phyloP scores from a whole-genome alignment of 1,140 invertebrate genomes.

The Pinna nobilis region DNA sequence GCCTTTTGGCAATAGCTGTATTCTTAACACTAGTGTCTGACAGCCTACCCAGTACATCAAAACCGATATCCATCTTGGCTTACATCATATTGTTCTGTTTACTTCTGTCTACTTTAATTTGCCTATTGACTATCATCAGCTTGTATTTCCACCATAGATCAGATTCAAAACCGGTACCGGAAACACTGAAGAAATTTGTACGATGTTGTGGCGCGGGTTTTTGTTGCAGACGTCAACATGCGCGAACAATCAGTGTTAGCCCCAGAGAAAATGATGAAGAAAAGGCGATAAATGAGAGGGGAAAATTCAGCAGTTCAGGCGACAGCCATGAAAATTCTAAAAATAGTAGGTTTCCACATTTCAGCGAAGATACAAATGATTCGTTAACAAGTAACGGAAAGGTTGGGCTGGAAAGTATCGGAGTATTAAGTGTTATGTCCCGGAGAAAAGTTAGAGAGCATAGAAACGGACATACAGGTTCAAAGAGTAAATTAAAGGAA shows the following conservation, averaged over 20 bases:
- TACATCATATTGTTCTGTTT: constrained; percentile 25
- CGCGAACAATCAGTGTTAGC: no score
- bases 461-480: no score
- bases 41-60: constrained; percentile 34
- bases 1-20: constrained; percentile 31
- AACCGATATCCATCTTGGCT: constrained; percentile 30
- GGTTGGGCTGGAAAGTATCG: not conserved
- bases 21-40: constrained; percentile 34
- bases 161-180: constrained; percentile 1
- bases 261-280: no score
- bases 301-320: not conserved
- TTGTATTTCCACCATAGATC: constrained; percentile 8
- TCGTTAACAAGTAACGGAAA: no score
- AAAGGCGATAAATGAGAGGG: not conserved
- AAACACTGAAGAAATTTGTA: not conserved
- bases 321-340: not conserved
- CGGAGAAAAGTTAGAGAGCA: not conserved
- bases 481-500: no score
- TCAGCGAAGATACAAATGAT: not conserved
- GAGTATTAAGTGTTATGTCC: no score
- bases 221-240: not conserved
- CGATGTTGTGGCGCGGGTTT: no score
- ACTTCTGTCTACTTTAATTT: constrained; percentile 20
- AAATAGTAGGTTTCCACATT: not conserved
- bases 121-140: constrained; percentile 28